Conservation (phyloP, 2,797 vertebrate genomes). For the Streptopelia turtur region DNA sequence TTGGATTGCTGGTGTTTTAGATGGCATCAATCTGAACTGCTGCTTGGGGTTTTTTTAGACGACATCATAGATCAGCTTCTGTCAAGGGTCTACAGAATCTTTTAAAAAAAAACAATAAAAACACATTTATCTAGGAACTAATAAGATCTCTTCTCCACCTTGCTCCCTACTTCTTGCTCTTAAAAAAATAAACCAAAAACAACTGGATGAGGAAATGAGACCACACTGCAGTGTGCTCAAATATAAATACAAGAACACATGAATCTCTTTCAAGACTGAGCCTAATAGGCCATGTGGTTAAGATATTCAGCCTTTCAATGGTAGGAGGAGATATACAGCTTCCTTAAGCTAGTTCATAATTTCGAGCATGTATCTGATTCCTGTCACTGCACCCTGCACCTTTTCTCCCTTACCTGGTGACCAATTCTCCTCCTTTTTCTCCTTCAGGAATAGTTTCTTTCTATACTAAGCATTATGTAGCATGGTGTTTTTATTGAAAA, state of each 20-base stretch:
- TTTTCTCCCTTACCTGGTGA: background rate
- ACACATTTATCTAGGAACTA: background rate
- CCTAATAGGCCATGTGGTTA: background rate
- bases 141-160: background rate
- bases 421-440: background rate
- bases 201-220: accelerated
- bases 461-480: background rate
- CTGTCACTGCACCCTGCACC: background rate
- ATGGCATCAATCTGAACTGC: background rate
- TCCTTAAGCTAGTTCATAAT: background rate
- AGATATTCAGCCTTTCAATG: background rate
- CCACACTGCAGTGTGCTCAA: background rate
- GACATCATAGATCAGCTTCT: background rate
- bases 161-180: background rate
- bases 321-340: background rate
- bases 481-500: background rate
- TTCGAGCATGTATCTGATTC: background rate
- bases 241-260: background rate
- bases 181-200: background rate
- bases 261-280: background rate
- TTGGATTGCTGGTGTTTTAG: background rate
- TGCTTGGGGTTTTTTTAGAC: background rate
- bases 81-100: background rate
- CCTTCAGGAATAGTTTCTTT: background rate
- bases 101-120: background rate